phyloP scores from a whole-genome alignment of 2,113 vertebrate species.

The Patagioenas fasciata region DNA sequence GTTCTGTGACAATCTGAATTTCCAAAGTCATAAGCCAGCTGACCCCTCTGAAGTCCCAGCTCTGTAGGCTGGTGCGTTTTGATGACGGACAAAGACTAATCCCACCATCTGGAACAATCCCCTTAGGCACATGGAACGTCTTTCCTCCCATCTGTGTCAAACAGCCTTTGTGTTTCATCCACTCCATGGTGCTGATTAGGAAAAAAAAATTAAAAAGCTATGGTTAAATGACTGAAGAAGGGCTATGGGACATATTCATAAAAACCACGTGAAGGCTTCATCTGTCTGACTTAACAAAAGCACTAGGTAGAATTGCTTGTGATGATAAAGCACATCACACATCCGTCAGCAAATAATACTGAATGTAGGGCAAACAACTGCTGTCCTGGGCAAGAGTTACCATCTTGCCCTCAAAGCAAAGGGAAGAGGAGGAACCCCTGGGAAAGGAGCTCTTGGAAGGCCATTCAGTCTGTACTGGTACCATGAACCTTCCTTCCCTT shows the following conservation, averaged over 20 bases:
- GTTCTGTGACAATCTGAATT: background rate
- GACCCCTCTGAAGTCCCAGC: background rate
- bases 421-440: background rate
- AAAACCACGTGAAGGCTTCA: background rate
- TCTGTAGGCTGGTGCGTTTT: background rate
- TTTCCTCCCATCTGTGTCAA: conserved; percentile 8
- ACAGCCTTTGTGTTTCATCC: background rate
- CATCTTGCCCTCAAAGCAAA: background rate
- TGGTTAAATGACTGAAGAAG: background rate
- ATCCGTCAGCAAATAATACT: background rate
- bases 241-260: background rate
- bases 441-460: background rate
- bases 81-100: background rate
- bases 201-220: background rate
- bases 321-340: background rate
- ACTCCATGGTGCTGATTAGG: background rate
- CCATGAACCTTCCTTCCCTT: background rate
- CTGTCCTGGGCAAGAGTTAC: background rate
- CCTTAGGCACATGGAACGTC: background rate
- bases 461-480: background rate
- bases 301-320: background rate
- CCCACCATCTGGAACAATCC: background rate
- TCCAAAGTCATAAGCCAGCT: background rate
- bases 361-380: background rate
- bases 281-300: background rate